Percentiles rank a stretch among this genome's conserved stretches.
These are phyloP conservation scores for Drosophila pseudotalamancana DNA, from an alignment of 2,888 invertebrate genomes.

Conservation along the genomic window DNA sequence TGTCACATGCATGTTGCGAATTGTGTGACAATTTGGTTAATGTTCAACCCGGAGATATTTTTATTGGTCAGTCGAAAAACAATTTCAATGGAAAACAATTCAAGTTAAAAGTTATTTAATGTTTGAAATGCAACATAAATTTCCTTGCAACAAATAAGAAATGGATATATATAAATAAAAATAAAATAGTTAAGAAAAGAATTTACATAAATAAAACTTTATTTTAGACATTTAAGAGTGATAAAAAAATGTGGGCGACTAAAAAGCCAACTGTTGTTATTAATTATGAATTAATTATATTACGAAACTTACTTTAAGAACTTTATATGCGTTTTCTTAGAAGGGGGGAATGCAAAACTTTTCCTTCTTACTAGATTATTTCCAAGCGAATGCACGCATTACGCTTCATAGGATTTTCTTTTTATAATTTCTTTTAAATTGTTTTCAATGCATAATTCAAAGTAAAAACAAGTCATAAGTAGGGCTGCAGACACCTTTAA, in stretches of 20 bases:
- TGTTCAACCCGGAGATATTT: constrained; percentile 42
- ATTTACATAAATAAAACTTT: not conserved
- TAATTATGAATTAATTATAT: constrained; percentile 41
- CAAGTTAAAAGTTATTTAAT: not conserved
- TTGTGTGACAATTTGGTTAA: constrained; percentile 74
- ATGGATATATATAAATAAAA: not conserved
- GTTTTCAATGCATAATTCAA: constrained; percentile 33
- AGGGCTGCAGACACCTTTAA: constrained; percentile 60
- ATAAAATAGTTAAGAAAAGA: not conserved
- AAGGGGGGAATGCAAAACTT: constrained; percentile 22
- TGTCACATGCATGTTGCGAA: constrained; percentile 66
- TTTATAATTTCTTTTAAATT: constrained; percentile 34
- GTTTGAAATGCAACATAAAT: not conserved
- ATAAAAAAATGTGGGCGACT: too few relatives aligned
- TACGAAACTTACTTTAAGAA: constrained; percentile 16
- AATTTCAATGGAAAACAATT: constrained; percentile 16
- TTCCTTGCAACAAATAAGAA: not conserved
- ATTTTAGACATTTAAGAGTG: too few relatives aligned
- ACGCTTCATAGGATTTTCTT: constrained; percentile 23
- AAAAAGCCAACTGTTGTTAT: constrained; percentile 32
- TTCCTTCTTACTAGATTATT: constrained; percentile 16
- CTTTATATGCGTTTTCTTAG: constrained; percentile 1
- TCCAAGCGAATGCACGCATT: constrained; percentile 22
- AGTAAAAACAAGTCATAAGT: constrained; percentile 31
- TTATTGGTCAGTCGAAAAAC: constrained; percentile 64